These are phyloP conservation scores for Anoura caudifer DNA, from an alignment of 2,113 vertebrate species.

Conservation along the genomic window DNA sequence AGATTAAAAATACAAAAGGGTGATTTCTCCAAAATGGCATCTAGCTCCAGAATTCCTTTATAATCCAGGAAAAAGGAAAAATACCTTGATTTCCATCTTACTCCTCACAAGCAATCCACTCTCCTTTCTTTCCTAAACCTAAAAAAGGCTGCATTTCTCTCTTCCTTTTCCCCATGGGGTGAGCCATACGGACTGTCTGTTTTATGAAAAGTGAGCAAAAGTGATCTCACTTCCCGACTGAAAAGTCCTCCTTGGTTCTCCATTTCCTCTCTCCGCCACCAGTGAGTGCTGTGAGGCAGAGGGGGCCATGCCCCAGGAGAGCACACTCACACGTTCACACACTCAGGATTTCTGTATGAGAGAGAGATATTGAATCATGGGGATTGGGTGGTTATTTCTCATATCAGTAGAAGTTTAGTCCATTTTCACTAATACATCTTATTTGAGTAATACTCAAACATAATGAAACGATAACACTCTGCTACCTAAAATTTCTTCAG, in stretches of 20 bases:
- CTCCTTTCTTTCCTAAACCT: background rate
- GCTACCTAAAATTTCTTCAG: background rate
- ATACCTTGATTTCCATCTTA: background rate
- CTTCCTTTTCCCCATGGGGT: background rate
- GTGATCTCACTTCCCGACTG: background rate
- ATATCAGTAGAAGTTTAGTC: background rate
- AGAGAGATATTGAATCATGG: background rate
- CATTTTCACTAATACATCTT: background rate
- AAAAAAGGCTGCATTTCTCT: background rate
- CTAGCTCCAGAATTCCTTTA: background rate
- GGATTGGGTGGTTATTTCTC: background rate
- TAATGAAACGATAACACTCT: background rate
- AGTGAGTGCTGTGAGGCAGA: background rate
- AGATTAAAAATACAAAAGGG: background rate
- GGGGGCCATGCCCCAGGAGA: background rate
- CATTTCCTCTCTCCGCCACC: background rate
- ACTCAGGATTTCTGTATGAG: background rate
- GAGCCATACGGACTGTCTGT: background rate
- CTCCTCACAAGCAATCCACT: background rate
- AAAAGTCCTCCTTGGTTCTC: background rate
- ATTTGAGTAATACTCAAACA: background rate
- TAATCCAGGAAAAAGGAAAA: background rate
- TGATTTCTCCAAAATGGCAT: slow-evolving; percentile 34
- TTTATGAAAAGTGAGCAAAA: background rate
- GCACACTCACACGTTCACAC: background rate